phyloP scores from a whole-genome alignment of 2,797 vertebrate genomes.

The Sebastes steindachneri region DNA sequence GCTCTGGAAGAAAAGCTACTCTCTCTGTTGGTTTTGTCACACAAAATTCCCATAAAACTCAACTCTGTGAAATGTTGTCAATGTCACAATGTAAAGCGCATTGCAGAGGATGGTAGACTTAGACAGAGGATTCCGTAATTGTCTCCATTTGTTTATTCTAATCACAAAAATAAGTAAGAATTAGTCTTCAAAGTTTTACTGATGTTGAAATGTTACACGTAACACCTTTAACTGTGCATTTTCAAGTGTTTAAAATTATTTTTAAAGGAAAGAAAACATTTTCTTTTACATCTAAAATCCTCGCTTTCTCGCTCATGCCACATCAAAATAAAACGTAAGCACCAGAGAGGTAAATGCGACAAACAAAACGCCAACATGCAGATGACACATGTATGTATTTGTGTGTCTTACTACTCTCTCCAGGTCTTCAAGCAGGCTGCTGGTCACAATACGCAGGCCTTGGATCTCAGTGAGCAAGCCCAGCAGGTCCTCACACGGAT shows the following conservation, averaged over 20 bases:
- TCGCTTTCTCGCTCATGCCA: not conserved
- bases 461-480: conserved; percentile 88
- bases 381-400: not conserved
- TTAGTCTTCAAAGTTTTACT: not conserved
- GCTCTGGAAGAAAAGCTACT: conserved; percentile 3
- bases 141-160: not conserved
- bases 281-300: not conserved
- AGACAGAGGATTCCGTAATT: not conserved
- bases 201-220: not conserved
- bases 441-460: conserved; percentile 87
- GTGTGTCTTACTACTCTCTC: conserved; percentile 89
- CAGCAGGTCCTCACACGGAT: conserved; percentile 91
- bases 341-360: not conserved
- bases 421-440: conserved; percentile 90
- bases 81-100: not conserved
- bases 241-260: not conserved
- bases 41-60: conserved; percentile 3
- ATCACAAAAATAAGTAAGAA: not conserved
- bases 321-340: not conserved
- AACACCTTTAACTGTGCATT: not conserved
- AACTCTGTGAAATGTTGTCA: not conserved
- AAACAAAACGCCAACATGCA: not conserved
- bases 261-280: not conserved
- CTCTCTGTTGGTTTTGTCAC: conserved; percentile 1
- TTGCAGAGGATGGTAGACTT: not conserved